Percentiles rank a stretch among this genome's conserved stretches.
phyloP scores from a whole-genome alignment of 2,797 vertebrate genomes.

The Epinephelus coioides region DNA sequence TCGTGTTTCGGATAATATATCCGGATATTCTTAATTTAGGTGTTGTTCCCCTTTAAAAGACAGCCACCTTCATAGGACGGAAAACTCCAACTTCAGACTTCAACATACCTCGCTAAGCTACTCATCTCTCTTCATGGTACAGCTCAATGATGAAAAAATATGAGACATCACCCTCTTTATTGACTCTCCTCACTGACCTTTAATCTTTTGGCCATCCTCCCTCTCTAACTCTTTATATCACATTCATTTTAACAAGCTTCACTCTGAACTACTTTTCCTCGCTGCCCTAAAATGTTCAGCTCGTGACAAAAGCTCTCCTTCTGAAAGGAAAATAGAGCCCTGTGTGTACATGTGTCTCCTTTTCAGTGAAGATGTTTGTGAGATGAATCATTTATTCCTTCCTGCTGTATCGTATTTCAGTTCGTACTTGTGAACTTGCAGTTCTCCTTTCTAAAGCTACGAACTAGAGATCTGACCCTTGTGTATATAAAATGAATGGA shows the following conservation, averaged over 20 bases:
- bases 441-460: neutral
- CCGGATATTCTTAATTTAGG: no score
- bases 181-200: neutral
- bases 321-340: no score
- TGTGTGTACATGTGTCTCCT: no score
- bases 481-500: neutral
- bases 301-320: no score
- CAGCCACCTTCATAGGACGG: no score
- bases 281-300: neutral
- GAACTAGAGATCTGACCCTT: neutral
- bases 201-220: neutral
- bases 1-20: no score
- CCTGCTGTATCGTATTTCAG: neutral
- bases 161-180: neutral
- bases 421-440: neutral
- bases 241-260: neutral
- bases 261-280: neutral
- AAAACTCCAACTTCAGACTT: no score
- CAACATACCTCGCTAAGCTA: no score
- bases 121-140: no score
- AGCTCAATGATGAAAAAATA: neutral
- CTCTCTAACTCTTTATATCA: neutral
- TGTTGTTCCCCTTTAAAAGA: no score
- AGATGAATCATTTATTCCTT: neutral
- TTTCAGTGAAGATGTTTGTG: no score